phyloP scores from a whole-genome alignment of 2,113 vertebrate genomes.

The Rhabdornis inornatus region DNA sequence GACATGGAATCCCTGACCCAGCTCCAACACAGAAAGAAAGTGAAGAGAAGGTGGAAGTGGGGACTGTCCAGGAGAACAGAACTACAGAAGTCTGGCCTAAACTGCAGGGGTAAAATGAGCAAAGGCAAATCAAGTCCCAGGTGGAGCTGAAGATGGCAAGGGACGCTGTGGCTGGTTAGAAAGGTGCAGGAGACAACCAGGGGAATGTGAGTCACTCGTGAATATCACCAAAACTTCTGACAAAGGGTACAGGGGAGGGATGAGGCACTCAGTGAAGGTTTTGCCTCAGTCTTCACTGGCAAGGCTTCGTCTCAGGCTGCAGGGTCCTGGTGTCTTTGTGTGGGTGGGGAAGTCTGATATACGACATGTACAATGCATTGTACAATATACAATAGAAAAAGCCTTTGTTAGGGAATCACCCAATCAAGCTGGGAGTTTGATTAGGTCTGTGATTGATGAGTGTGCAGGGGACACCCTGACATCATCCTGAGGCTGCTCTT shows the following conservation, averaged over 20 bases:
- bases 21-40: not conserved
- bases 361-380: no score
- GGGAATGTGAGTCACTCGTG: fast-evolving
- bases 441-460: not conserved
- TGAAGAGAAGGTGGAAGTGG: not conserved
- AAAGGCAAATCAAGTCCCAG: not conserved
- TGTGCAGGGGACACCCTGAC: not conserved
- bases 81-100: not conserved
- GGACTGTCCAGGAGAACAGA: not conserved
- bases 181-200: not conserved
- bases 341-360: not conserved
- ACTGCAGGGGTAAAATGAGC: not conserved
- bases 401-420: not conserved
- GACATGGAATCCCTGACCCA: not conserved
- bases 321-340: not conserved
- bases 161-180: not conserved
- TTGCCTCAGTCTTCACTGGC: not conserved
- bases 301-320: not conserved
- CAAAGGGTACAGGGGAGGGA: not conserved
- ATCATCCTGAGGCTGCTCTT: not conserved
- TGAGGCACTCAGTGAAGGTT: not conserved
- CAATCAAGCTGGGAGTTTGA: not conserved
- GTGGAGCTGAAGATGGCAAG: not conserved
- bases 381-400: not conserved
- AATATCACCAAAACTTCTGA: not conserved